These are phyloP conservation scores for Sarcophaga caerulescens DNA, from an alignment of 2,888 invertebrate genomes.

Conservation along the genomic window DNA sequence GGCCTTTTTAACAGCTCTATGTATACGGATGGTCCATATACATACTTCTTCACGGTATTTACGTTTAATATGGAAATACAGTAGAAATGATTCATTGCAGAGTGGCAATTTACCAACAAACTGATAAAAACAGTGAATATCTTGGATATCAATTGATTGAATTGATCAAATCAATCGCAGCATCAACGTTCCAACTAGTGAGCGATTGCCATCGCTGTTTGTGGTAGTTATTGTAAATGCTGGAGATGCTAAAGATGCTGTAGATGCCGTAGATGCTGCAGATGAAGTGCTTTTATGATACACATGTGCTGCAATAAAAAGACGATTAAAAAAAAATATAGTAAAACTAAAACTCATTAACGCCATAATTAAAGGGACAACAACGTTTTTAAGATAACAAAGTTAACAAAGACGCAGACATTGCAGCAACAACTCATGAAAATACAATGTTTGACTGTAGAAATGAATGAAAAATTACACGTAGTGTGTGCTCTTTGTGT, in stretches of 20 bases:
- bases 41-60: background rate
- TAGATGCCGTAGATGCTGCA: conserved; percentile 1
- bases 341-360: conserved; percentile 72
- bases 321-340: conserved; percentile 52
- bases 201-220: conserved; percentile 51
- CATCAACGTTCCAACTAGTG: conserved; percentile 33
- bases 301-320: conserved; percentile 25
- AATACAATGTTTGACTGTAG: background rate
- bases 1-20: conserved; percentile 53
- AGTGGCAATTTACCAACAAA: background rate
- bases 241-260: conserved; percentile 13
- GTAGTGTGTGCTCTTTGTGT: conserved; percentile 37
- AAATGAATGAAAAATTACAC: conserved; percentile 47
- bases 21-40: background rate
- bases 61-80: background rate
- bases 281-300: conserved; percentile 41
- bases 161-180: conserved; percentile 64
- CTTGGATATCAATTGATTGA: conserved; percentile 61
- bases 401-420: conserved; percentile 29
- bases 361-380: conserved; percentile 75
- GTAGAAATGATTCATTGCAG: background rate
- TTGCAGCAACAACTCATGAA: background rate
- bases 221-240: conserved; percentile 57
- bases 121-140: conserved; percentile 14
- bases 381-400: conserved; percentile 72